A percentile compares a stretch with the other conserved stretches of the same genome.
These are phyloP conservation scores for Diaperis boleti DNA, from an alignment of 2,888 invertebrate genomes.

Conservation along the genomic window DNA sequence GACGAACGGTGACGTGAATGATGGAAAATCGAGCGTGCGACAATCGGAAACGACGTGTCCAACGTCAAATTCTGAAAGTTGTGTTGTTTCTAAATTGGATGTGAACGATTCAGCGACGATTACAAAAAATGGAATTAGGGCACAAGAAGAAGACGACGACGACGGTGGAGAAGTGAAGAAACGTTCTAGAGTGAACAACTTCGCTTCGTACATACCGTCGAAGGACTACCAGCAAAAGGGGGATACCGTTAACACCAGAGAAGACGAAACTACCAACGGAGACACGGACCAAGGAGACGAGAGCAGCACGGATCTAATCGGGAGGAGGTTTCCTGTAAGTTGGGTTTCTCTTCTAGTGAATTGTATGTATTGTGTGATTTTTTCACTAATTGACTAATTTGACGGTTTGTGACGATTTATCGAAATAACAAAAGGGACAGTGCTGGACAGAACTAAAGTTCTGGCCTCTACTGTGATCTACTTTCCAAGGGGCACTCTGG, in stretches of 20 bases:
- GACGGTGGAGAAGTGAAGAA: slow-evolving; percentile 42
- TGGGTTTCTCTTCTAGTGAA: background rate
- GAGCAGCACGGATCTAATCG: slow-evolving; percentile 17
- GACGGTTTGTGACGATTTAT: background rate
- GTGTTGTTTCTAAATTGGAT: slow-evolving; percentile 30
- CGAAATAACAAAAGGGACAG: background rate
- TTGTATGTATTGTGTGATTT: background rate
- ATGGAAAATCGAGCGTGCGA: slow-evolving; percentile 12
- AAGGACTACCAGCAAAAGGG: slow-evolving; percentile 63
- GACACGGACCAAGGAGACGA: slow-evolving; percentile 29
- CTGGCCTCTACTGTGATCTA: background rate
- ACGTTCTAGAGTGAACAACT: slow-evolving; percentile 67
- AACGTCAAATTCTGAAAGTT: slow-evolving; percentile 13
- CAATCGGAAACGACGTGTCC: slow-evolving; percentile 15
- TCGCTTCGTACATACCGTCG: slow-evolving; percentile 72
- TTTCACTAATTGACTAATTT: slow-evolving; percentile 18
- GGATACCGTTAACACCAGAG: slow-evolving; percentile 15
- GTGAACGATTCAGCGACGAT: slow-evolving; percentile 41
- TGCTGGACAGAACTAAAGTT: background rate
- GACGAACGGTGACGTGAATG: background rate
- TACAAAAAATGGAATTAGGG: slow-evolving; percentile 40
- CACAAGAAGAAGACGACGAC: slow-evolving; percentile 48
- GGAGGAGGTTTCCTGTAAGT: slow-evolving; percentile 37
- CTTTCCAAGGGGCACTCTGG: background rate
- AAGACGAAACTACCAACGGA: slow-evolving; percentile 16